Percentiles rank a stretch among this genome's conserved stretches.
Evolutionary conservation across 2,797 vertebrate genomes (phyloP).

Genomic region (Propithecus deckenii): DNA sequence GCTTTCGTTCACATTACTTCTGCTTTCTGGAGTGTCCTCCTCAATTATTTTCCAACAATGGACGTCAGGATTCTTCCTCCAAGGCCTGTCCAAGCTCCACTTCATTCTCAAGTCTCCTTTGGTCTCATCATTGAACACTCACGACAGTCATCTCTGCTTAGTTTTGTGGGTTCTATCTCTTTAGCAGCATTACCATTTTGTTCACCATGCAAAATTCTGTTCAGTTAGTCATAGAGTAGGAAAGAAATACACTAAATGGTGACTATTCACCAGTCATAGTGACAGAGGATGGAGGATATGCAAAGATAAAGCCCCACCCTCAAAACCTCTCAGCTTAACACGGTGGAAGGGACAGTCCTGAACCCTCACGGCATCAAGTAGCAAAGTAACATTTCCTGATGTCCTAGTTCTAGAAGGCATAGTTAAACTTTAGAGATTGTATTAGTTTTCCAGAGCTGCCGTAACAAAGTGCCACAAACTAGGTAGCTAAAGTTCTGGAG

Average conservation of each 20-base stretch:
- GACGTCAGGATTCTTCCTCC: neutral
- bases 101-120: neutral
- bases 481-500: neutral
- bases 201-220: neutral
- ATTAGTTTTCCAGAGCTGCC: neutral
- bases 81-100: neutral
- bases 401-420: neutral
- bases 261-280: neutral
- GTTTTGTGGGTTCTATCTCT: neutral
- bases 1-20: neutral
- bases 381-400: neutral
- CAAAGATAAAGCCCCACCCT: neutral
- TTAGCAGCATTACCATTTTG: neutral
- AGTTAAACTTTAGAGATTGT: neutral
- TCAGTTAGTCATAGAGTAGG: neutral
- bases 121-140: neutral
- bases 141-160: neutral
- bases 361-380: neutral
- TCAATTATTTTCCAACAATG: neutral
- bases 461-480: neutral
- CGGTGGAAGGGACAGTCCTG: neutral
- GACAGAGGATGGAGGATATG: neutral
- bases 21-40: neutral
- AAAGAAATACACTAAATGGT: neutral
- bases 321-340: neutral